Evolutionary conservation across 1,140 invertebrate genomes (phyloP), one percentile per base, ranked within the genome.

Genomic region (Leptopilina clavipes): DNA sequence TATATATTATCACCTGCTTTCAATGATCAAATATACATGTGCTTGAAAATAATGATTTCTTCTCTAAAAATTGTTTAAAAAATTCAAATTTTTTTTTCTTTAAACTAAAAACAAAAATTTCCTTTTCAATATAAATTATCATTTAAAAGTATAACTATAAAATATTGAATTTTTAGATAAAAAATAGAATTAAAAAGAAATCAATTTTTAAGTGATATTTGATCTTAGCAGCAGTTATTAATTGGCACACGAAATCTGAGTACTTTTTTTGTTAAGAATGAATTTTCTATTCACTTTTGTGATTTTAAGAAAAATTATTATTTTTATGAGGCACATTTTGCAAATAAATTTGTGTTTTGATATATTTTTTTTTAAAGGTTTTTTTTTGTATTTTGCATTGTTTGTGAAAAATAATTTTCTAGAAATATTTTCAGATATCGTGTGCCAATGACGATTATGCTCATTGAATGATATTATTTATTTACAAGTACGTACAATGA

Each of bases 401-500:
- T n/a, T n/a, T 31, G 25, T 31, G 5, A 70, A n/a, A 72, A 81
- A 75, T n/a, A 18, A 73, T 70, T 37, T 31, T 56, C 74, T n/a
- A 11, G 8, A 73, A 72, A 65, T 40, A 40, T 7, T 71, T 77
- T 12, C 40, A 76, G 71, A 77, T 54, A 48, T 81, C 71, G 65
- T 44, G 18, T 48, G 37, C 70, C 72, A 59, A 22, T 65, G 22
- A n/a, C 22, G 59, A 65, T 65, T 65, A 65, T 65, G 59, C 59
- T 65, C 78, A 72, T 73, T 78, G 44, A 44, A 44, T 19, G 70
- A 19, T 44, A 71, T 70, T 73, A 71, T 73, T 82, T 86, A 89
- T 88, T 72, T 88, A 89, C 87, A 88, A 40, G 80, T 87, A 87
- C 82, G 87, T 88, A 89, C 85, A 89, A 82, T 81, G 71, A 75